A percentile compares a stretch with the other conserved stretches of the same genome.
Evolutionary conservation across 2,888 invertebrate species (phyloP).

Genomic region (Pemphredon lugubris): DNA sequence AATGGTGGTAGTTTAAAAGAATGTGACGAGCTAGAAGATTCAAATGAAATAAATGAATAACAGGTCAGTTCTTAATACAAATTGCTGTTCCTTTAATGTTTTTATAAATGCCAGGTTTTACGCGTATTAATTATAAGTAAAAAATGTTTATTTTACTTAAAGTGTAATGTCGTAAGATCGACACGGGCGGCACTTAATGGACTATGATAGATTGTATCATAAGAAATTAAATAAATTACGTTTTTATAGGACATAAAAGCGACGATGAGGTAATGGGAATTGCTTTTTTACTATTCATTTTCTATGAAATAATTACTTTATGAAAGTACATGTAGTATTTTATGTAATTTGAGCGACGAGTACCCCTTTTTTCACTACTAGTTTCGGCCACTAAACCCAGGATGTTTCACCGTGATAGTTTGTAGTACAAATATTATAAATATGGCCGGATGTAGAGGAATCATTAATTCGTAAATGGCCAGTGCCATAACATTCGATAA

Average conservation of each 20-base stretch:
- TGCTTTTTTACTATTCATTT: constrained; percentile 62
- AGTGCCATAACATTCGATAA: constrained; percentile 53
- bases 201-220: constrained; percentile 19
- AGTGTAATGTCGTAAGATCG: constrained; percentile 11
- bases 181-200: constrained; percentile 16
- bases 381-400: constrained; percentile 49
- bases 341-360: constrained; percentile 71
- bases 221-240: constrained; percentile 33
- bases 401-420: constrained; percentile 40
- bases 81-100: constrained; percentile 42
- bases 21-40: constrained; percentile 54
- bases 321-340: constrained; percentile 72
- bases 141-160: constrained; percentile 45
- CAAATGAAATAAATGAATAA: constrained; percentile 26
- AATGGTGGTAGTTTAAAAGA: constrained; percentile 51
- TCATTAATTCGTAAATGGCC: constrained; percentile 64
- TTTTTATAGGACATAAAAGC: constrained; percentile 44
- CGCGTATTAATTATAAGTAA: constrained; percentile 39
- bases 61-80: constrained; percentile 28
- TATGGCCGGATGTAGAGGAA: constrained; percentile 72
- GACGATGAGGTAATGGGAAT: constrained; percentile 34
- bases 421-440: constrained; percentile 67
- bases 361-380: constrained; percentile 55
- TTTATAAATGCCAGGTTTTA: constrained; percentile 22
- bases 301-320: constrained; percentile 71